Percentiles rank a stretch among this genome's conserved stretches.
phyloP scores from a whole-genome alignment of 2,797 vertebrate species.

The Trachops cirrhosus region DNA sequence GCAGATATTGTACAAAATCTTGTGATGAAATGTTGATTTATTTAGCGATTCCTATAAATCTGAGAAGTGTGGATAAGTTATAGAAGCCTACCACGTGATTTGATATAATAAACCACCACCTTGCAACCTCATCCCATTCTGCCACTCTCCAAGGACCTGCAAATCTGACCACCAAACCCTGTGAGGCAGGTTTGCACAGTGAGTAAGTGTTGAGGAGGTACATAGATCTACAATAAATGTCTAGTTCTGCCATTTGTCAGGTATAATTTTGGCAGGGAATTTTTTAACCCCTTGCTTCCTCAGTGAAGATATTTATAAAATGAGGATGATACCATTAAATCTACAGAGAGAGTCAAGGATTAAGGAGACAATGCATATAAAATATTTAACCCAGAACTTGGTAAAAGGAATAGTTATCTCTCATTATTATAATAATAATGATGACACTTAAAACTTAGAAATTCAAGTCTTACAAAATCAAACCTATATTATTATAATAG shows the following conservation, averaged over 20 bases:
- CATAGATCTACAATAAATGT: background rate
- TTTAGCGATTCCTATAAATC: constrained; percentile 4
- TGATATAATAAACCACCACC: background rate
- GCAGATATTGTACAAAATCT: background rate
- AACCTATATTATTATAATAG: background rate
- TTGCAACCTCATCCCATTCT: background rate
- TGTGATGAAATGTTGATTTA: background rate
- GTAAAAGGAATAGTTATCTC: background rate
- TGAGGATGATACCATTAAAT: background rate
- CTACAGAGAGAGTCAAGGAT: background rate
- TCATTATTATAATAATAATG: background rate
- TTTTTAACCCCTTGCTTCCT: background rate
- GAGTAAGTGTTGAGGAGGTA: background rate
- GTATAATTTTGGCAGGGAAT: background rate
- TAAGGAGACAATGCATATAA: background rate
- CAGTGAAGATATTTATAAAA: background rate
- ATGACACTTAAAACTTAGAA: background rate
- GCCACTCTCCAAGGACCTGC: background rate
- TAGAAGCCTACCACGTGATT: background rate
- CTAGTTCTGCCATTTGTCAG: background rate
- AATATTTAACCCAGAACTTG: background rate
- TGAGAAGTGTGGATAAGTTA: background rate
- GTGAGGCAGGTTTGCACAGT: background rate
- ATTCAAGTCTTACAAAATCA: background rate
- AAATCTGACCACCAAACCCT: background rate